phyloP scores from a whole-genome alignment of 2,797 vertebrate genomes.

The Pseudotriccus pelzelni region DNA sequence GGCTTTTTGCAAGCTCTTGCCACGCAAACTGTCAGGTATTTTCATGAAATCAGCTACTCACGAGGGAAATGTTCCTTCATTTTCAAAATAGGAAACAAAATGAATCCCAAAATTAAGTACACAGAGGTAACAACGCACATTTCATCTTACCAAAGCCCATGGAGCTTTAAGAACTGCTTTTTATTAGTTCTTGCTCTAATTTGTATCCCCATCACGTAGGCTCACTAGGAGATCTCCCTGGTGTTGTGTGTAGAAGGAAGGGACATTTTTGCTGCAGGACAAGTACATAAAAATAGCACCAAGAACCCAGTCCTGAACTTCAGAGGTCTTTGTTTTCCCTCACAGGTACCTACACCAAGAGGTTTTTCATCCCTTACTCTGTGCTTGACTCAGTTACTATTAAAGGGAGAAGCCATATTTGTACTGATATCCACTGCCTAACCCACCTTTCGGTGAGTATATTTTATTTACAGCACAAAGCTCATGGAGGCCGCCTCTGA shows the following conservation, averaged over 20 bases:
- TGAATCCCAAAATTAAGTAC: background rate
- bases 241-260: background rate
- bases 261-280: background rate
- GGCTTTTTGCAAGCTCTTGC: background rate
- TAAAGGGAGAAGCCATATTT: background rate
- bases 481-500: background rate
- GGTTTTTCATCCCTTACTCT: background rate
- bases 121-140: background rate
- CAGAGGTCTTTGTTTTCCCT: background rate
- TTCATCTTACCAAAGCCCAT: background rate
- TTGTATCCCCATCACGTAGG: background rate
- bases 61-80: background rate
- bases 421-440: background rate
- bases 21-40: background rate
- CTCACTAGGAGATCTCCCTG: background rate
- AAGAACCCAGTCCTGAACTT: background rate
- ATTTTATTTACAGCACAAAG: background rate
- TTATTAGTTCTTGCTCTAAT: background rate
- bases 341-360: background rate
- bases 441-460: background rate
- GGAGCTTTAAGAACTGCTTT: background rate
- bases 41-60: background rate
- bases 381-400: background rate
- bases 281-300: background rate
- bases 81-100: background rate